Base-by-base conservation (phyloP, 2,113 vertebrate species). In the Xenopus borealis region DNA sequence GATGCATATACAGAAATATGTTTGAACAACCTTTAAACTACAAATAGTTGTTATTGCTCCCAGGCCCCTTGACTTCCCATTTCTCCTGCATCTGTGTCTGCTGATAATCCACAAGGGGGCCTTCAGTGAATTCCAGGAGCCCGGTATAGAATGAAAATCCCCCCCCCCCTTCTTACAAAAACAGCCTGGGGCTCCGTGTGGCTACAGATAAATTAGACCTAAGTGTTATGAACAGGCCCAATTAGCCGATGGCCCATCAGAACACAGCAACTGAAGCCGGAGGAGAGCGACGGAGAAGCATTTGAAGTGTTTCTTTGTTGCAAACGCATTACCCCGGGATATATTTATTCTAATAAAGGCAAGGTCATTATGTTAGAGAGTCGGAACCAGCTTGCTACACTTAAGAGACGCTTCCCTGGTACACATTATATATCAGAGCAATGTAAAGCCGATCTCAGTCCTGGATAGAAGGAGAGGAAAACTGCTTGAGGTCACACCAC, bases 331-430 rank as follows among this genome's bases (percentile, higher is more conserved):
- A 71, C 76, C 75, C 0, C 62, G 58, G 53, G 67, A 80, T 83
- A 83, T 50, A 69, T 84, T 88, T 81, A 79, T 85, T 82, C 80
- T 83, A 85, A 88, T 86, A 84, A 85, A 81, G 50, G 66, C 72
- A 85, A 83, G 72, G 79, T 81, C 62, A 2, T 77, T 78, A 78
- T 47, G 72, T 70, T 79, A 75, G 69, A 78, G 82, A 27, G 14
- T 78, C 82, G 72, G 40, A 79, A 79, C 67, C 52, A n/a, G 57
- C 66, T 62, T 61, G n/a, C 23, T 47, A 30, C 30, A 78, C 67
- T 33, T 20, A 67, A 78, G 64, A 69, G 47, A 1, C 47, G 10
- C 12, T 50, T 50, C 14, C 11, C 14, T 6, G 14, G 14, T 4
- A 5, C 5, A 5, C 12, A 47, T 47, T 47, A 47, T 47, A 47